Evolutionary conservation across 2,888 invertebrate species (phyloP).

Genomic region (Drosophila putrida): DNA sequence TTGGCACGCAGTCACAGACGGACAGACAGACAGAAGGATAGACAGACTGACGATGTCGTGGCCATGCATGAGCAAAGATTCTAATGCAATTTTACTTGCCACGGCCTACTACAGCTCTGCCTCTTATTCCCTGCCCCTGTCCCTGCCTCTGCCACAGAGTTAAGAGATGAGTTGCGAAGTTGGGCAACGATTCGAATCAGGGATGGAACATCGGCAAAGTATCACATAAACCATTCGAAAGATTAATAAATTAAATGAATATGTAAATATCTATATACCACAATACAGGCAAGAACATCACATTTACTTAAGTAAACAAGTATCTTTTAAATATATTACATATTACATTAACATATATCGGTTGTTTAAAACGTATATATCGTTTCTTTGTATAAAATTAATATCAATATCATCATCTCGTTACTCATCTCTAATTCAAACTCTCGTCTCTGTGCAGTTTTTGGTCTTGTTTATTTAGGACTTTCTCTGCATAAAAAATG

Average conservation of each 20-base stretch:
- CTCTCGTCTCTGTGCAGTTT: constrained; percentile 46
- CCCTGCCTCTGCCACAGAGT: constrained; percentile 5
- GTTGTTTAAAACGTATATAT: too few species aligned
- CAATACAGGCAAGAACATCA: too few species aligned
- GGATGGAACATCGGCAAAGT: too few species aligned
- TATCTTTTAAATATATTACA: too few species aligned
- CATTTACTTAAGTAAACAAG: too few species aligned
- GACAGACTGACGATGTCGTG: constrained; percentile 28
- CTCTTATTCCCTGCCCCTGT: background rate
- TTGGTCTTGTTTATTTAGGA: constrained; percentile 77
- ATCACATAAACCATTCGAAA: too few species aligned
- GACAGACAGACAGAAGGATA: constrained; percentile 6
- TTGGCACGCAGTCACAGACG: constrained; percentile 67
- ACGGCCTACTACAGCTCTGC: constrained; percentile 11
- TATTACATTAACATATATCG: too few species aligned
- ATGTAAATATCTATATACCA: too few species aligned
- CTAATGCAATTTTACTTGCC: constrained; percentile 71
- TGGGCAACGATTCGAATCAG: constrained; percentile 9
- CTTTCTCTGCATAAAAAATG: constrained; percentile 59
- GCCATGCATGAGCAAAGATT: constrained; percentile 76
- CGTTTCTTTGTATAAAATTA: too few species aligned
- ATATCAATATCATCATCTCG: too few species aligned
- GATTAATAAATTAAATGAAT: too few species aligned
- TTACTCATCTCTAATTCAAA: background rate
- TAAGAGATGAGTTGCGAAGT: constrained; percentile 14